Evolutionary conservation across 2,888 invertebrate species (phyloP).

Genomic region (Thecocarcelia acutangulata): DNA sequence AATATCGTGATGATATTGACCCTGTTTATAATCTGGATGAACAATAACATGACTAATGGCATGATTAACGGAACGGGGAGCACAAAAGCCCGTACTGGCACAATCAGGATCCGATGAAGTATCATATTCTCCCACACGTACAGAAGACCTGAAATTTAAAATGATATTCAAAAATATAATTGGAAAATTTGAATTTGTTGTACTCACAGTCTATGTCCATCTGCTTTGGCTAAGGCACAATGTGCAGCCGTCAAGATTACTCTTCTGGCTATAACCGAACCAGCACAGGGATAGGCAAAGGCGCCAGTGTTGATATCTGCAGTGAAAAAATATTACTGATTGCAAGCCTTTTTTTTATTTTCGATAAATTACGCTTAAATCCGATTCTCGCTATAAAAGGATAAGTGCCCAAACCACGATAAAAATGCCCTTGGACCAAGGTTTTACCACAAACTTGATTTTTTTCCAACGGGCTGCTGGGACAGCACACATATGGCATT

Average conservation of each 20-base stretch:
- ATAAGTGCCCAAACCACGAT: slow-evolving; percentile 87
- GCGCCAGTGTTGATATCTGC: slow-evolving; percentile 86
- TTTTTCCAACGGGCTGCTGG: slow-evolving; percentile 79
- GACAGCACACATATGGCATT: slow-evolving; percentile 81
- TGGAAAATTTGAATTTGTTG: neutral
- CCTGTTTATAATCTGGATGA: slow-evolving; percentile 88
- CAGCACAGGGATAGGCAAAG: slow-evolving; percentile 88
- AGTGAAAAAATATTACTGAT: neutral
- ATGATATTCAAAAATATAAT: too few relatives aligned
- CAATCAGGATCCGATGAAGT: slow-evolving; percentile 89
- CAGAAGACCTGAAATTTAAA: slow-evolving; percentile 83
- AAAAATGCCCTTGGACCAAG: slow-evolving; percentile 85
- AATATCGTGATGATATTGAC: slow-evolving; percentile 87
- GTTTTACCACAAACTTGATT: slow-evolving; percentile 85
- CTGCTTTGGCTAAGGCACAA: slow-evolving; percentile 89
- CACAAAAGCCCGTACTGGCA: slow-evolving; percentile 87
- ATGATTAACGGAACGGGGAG: slow-evolving; percentile 86
- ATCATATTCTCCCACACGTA: slow-evolving; percentile 89
- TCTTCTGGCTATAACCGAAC: slow-evolving; percentile 86
- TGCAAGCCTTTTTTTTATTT: neutral
- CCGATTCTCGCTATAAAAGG: slow-evolving; percentile 90
- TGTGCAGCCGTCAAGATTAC: slow-evolving; percentile 89
- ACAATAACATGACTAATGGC: slow-evolving; percentile 89
- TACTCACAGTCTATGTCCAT: slow-evolving; percentile 88
- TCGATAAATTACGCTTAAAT: slow-evolving; percentile 85